phyloP scores from a whole-genome alignment of 2,797 vertebrate species.

The Notolabrus celidotus region DNA sequence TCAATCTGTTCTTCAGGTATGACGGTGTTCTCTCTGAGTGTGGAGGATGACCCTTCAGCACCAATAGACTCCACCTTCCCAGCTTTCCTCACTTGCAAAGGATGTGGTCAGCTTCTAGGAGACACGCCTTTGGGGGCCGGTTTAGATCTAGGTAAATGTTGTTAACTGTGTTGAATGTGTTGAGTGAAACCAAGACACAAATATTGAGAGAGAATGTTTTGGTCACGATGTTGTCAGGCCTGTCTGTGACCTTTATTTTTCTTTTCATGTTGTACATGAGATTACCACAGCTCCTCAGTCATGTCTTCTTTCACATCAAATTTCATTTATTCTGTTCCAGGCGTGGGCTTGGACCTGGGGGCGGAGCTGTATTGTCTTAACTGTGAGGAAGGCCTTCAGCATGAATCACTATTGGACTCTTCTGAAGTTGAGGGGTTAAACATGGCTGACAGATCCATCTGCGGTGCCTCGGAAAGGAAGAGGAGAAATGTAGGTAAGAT shows the following conservation, averaged over 20 bases:
- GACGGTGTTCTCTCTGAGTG: slow-evolving; percentile 89
- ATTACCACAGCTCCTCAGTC: not conserved
- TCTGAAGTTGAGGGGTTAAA: slow-evolving; percentile 29
- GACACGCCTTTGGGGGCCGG: slow-evolving; percentile 82
- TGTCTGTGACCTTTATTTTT: no score
- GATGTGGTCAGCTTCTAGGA: slow-evolving; percentile 87
- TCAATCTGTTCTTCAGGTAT: slow-evolving; percentile 77
- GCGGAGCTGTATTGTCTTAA: slow-evolving; percentile 81
- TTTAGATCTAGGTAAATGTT: slow-evolving; percentile 77
- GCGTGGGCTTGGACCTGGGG: slow-evolving; percentile 83
- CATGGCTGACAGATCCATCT: slow-evolving; percentile 7
- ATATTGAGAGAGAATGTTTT: not conserved
- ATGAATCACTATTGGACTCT: slow-evolving; percentile 15
- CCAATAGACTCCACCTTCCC: slow-evolving; percentile 77
- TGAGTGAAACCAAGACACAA: not conserved
- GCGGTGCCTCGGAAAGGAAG: not conserved
- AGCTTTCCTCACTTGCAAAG: slow-evolving; percentile 84
- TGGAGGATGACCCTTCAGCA: slow-evolving; percentile 66
- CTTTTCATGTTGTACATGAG: no score
- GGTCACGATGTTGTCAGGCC: no score
- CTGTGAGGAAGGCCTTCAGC: slow-evolving; percentile 73
- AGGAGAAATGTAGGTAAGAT: not conserved
- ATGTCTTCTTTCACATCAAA: not conserved
- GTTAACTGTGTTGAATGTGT: no score
- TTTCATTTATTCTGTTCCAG: not conserved